Conservation (phyloP, 2,113 vertebrate species). For the Archilochus colubris region DNA sequence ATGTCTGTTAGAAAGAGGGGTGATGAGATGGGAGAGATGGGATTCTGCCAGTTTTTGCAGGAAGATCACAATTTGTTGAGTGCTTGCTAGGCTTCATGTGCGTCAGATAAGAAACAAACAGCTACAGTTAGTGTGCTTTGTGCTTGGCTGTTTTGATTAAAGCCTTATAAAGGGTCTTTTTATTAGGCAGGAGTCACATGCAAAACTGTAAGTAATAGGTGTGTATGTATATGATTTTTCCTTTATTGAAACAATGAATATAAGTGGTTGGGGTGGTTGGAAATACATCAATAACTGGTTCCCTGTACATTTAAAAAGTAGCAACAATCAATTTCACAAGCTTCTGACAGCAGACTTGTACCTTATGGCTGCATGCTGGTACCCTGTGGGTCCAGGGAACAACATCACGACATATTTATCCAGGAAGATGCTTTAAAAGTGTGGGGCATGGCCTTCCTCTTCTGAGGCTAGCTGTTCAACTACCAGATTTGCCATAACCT, state of each 20-base stretch:
- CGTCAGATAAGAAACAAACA: conserved; percentile 41
- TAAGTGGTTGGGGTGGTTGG: background rate
- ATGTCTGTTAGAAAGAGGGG: background rate
- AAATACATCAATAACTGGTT: conserved; percentile 25
- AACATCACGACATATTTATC: background rate
- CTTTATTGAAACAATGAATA: conserved; percentile 4
- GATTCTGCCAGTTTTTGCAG: conserved; percentile 15
- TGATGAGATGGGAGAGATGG: conserved; percentile 12
- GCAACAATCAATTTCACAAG: background rate
- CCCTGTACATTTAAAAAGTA: conserved; percentile 10
- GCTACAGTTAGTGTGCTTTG: conserved; percentile 25
- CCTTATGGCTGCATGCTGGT: conserved; percentile 37
- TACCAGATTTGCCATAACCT: conserved; percentile 34
- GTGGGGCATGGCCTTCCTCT: background rate
- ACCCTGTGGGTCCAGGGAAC: conserved; percentile 16
- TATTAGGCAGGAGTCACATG: background rate
- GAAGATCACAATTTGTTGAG: background rate
- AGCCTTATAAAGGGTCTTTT: conserved; percentile 33
- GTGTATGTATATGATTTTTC: background rate
- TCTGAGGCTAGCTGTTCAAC: background rate
- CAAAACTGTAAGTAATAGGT: conserved; percentile 21
- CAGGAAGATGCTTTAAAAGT: conserved; percentile 18
- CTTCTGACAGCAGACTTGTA: conserved; percentile 2
- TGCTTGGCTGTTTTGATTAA: conserved; percentile 37
- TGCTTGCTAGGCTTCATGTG: conserved; percentile 19